Conservation (phyloP, 1,140 invertebrate species). For the Ceratina australensis region DNA sequence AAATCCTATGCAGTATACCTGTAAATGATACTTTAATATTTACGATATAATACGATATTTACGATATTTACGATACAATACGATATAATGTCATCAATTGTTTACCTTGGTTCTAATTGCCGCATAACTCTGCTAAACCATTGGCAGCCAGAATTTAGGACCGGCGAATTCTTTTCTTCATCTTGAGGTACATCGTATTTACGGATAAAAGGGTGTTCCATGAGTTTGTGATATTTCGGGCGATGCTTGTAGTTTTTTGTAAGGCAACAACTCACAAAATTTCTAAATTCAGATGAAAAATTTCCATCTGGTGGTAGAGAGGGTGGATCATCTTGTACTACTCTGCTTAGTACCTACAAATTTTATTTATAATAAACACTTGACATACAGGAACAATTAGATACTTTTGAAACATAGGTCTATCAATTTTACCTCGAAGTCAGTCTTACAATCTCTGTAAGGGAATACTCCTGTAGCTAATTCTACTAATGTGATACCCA, state of each 20-base stretch:
- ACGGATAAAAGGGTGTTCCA: conserved; percentile 94
- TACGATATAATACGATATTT: too few relatives aligned
- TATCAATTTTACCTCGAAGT: conserved; percentile 90
- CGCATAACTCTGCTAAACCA: conserved; percentile 76
- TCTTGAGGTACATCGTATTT: conserved; percentile 83
- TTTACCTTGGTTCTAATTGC: conserved; percentile 76
- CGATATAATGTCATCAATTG: neutral
- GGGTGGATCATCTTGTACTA: conserved; percentile 93
- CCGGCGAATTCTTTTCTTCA: conserved; percentile 63
- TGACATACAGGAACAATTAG: too few relatives aligned
- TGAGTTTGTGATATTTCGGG: conserved; percentile 95
- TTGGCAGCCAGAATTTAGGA: conserved; percentile 70
- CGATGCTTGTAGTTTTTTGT: conserved; percentile 95
- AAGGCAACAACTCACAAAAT: conserved; percentile 86
- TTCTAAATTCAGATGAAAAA: conserved; percentile 81
- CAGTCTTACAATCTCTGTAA: conserved; percentile 95
- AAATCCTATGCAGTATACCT: conserved; percentile 10
- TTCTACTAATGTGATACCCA: conserved; percentile 98
- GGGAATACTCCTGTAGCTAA: conserved; percentile 93
- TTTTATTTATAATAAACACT: conserved; percentile 19
- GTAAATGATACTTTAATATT: conserved; percentile 18
- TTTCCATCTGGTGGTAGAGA: conserved; percentile 87
- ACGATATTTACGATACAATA: too few relatives aligned
- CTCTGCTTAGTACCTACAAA: conserved; percentile 88
- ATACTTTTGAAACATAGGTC: neutral